Base-by-base conservation (phyloP, 2,797 vertebrate species). In the Pterois miles region DNA sequence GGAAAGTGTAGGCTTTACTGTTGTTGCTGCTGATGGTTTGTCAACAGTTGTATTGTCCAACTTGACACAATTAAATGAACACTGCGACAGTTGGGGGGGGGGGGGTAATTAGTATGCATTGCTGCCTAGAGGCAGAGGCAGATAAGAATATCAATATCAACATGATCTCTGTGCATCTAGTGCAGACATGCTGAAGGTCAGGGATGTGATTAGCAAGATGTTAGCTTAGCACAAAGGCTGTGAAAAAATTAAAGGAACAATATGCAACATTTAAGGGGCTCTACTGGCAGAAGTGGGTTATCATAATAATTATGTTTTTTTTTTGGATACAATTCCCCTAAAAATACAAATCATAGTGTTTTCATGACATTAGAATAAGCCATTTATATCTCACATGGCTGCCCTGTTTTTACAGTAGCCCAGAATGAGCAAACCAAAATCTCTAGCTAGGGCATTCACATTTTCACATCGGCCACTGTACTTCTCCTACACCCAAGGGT, bases 51-150 rank as follows among this genome's bases (percentile, higher is more conserved):
- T 27, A 29, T 74, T 59, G 5, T 72, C 57, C 33, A 31, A 29
- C 34, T 72, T 76, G 33, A 58, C 48, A 65, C 29, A 73, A 22
- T 64, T 10, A n/a, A 64, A 82, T 46, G 14, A 71, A 43, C 16
- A 34, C 23, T 52, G 38, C 27, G 8, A 48, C 40, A 52, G 20
- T 46, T 60, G 53, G 16, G 22, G 27, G 18, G 6, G 4, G 29
- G 57, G 38, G 36, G 8, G 6, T 4, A 10, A 20, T 63, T 34
- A 18, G 52, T 59, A 31, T 65, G n/a, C 29, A 38, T 22, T 75
- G 62, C 50, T 56, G 57, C 23, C 59, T 48, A 2, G 12, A 27
- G 43, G n/a, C 48, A 25, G 29, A 65, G 34, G 33, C 52, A 53
- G 33, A 69, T 59, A 46, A 23, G 46, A 65, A 53, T 54, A 54